Conservation (phyloP, 2,113 vertebrate genomes). For the Tylochromis polylepis region DNA sequence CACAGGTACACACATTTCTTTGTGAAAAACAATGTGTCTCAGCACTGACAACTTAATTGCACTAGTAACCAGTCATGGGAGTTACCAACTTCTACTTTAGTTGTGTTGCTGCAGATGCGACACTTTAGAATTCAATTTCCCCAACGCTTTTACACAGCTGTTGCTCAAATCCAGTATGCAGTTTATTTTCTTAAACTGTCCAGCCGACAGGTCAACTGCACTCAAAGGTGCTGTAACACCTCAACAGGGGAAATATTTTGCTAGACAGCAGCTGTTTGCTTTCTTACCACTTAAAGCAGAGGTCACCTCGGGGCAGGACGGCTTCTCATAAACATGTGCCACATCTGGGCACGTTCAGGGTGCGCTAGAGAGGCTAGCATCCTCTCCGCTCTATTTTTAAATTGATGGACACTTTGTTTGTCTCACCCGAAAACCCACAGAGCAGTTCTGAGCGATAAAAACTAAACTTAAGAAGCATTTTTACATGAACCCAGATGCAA, state of each 20-base stretch:
- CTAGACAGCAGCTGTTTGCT: slow-evolving; percentile 34
- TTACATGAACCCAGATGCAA: background rate
- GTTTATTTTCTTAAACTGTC: slow-evolving; percentile 41
- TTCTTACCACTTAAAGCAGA: slow-evolving; percentile 23
- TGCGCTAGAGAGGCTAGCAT: background rate
- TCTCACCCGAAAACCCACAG: background rate
- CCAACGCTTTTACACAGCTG: background rate
- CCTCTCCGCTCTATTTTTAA: background rate
- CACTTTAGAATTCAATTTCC: background rate
- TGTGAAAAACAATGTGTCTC: background rate
- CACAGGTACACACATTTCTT: background rate
- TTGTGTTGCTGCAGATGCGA: background rate
- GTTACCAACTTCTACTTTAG: background rate
- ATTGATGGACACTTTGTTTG: slow-evolving; percentile 8
- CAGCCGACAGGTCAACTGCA: slow-evolving; percentile 34
- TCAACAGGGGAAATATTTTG: slow-evolving; percentile 34
- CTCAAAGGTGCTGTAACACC: slow-evolving; percentile 36
- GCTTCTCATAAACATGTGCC: slow-evolving; percentile 30
- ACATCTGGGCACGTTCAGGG: slow-evolving; percentile 34
- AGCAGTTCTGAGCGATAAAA: background rate
- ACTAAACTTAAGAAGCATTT: background rate
- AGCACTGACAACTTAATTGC: background rate
- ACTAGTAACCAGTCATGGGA: background rate
- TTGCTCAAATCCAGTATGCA: slow-evolving; percentile 10
- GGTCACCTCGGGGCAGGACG: slow-evolving; percentile 18